Base-by-base conservation (phyloP, 2,113 vertebrate species). In the Pimephales promelas region DNA sequence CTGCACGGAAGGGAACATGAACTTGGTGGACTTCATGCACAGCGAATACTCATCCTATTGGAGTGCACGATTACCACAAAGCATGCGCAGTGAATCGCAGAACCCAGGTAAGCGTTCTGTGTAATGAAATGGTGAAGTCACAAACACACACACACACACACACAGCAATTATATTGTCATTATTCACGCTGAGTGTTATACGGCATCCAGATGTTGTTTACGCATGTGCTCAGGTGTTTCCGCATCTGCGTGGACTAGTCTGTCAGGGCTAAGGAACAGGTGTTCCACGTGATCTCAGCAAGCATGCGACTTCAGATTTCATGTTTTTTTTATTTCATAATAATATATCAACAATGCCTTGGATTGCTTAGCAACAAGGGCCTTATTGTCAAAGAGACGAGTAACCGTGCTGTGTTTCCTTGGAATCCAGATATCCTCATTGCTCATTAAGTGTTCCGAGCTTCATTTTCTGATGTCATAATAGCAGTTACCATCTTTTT, bases 1-100 rank as follows among this genome's bases (percentile, higher is more conserved):
- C 83, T 47, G 87, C 82, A 88, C 83, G 83, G 61, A 79, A 87
- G 90, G 90, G 92, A 91, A 88, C 88, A 82, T 87, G 75, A 83
- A 86, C 84, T 86, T 43, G 75, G 80, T 85, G 80, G 80, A 80
- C 83, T 85, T 86, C 79, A 56, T 81, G 83, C 85, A 83, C 81
- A 81, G 57, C 81, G 26, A 47, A 62, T 70, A 11, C 59, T 49
- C 49, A 59, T 80, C 76, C 79, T 80, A 61, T 26, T 71, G 76
- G 86, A 62, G 62, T 31, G 28, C 52, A 59, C 54, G 59, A 62
- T 62, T 79, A 73, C 56, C 64, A 26, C 76, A 64, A 14, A 68
- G 73, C 72, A 31, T 22, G 83, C 31, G 73, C 66, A 62, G 79
- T 61, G 62, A 70, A 72, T 16, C 64, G 57, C 64, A 9, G 40